Evolutionary conservation across 2,113 vertebrate species (phyloP).

Genomic region (Dromiciops gliroides): DNA sequence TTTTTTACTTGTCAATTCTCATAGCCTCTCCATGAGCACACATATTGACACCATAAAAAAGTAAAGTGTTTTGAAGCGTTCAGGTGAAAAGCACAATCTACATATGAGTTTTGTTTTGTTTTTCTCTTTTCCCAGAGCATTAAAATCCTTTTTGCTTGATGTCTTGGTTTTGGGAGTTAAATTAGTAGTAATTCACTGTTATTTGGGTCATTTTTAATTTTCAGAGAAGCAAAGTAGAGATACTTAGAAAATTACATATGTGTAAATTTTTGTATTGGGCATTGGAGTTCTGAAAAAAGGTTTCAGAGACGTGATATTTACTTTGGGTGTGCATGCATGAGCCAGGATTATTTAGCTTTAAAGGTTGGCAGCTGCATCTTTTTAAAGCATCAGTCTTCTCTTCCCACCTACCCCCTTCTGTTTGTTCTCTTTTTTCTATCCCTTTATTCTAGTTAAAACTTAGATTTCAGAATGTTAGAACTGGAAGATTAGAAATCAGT

Average conservation of each 20-base stretch:
- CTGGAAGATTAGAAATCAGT: conserved; percentile 12
- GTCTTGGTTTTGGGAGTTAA: not conserved
- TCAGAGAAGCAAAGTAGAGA: not conserved
- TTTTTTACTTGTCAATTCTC: conserved; percentile 11
- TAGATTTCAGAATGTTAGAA: not conserved
- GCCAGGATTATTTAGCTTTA: conserved; percentile 69
- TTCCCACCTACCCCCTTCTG: not conserved
- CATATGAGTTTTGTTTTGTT: conserved; percentile 38
- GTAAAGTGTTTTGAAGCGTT: conserved; percentile 34
- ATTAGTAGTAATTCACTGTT: conserved; percentile 7
- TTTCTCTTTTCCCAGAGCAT: conserved; percentile 19
- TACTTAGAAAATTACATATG: not conserved
- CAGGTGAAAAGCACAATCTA: not conserved
- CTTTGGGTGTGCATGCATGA: conserved; percentile 66
- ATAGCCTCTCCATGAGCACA: conserved; percentile 19
- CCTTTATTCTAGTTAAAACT: conserved; percentile 40
- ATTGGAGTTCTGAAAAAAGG: not conserved
- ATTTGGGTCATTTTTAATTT: conserved; percentile 42
- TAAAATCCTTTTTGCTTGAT: not conserved
- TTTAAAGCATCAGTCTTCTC: conserved; percentile 30
- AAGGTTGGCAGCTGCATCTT: conserved; percentile 51
- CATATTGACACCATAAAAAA: conserved; percentile 19
- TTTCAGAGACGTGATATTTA: conserved; percentile 12
- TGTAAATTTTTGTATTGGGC: not conserved
- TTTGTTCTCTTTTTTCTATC: not conserved